Percentiles rank a stretch among this genome's conserved stretches.
These are phyloP conservation scores for Salarias fasciatus DNA, from an alignment of 2,797 vertebrate species.

Conservation along the genomic window DNA sequence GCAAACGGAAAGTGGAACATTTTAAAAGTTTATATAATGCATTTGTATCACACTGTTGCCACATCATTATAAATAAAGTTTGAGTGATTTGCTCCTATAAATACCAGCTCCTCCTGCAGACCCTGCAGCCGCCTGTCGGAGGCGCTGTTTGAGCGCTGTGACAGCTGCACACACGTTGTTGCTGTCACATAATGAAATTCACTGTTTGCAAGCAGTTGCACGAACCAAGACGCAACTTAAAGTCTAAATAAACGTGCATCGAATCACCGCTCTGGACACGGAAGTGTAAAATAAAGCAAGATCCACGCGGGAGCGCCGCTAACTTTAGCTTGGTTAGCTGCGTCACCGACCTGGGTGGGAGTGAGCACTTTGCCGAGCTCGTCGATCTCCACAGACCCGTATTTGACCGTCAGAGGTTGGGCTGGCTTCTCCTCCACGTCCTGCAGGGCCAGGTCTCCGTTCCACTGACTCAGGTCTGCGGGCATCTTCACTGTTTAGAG, in stretches of 20 bases:
- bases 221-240: background rate
- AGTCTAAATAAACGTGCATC: too few relatives aligned
- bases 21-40: too few relatives aligned
- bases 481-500: constrained; percentile 78
- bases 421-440: constrained; percentile 91
- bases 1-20: too few relatives aligned
- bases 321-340: constrained; percentile 12
- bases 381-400: constrained; percentile 85
- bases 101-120: too few relatives aligned
- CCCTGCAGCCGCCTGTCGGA: background rate
- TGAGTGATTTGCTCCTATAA: too few relatives aligned
- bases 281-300: too few relatives aligned
- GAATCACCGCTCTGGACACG: too few relatives aligned
- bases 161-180: constrained; percentile 1
- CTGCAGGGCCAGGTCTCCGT: constrained; percentile 82
- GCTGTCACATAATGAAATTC: constrained; percentile 10
- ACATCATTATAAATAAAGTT: too few relatives aligned
- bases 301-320: too few relatives aligned
- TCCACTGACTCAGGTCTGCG: constrained; percentile 87
- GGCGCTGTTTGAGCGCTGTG: constrained; percentile 11
- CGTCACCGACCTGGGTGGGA: constrained; percentile 89
- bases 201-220: background rate
- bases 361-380: constrained; percentile 93
- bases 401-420: constrained; percentile 83
- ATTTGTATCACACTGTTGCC: too few relatives aligned